phyloP scores from a whole-genome alignment of 2,888 invertebrate species.

The Automeris io region DNA sequence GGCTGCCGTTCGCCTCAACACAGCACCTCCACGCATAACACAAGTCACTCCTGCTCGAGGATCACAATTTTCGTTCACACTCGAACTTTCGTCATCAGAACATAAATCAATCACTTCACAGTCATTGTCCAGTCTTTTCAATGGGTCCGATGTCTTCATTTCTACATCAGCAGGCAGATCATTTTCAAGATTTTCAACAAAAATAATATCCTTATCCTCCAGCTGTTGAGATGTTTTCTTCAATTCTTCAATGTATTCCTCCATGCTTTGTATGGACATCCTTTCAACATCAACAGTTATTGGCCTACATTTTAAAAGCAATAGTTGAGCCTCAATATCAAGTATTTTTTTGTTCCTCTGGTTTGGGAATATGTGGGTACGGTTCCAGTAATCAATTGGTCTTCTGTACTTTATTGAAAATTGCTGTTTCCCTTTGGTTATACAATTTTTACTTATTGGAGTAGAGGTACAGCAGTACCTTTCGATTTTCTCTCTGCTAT shows the following conservation, averaged over 20 bases:
- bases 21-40: conserved; percentile 58
- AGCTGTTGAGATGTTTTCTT: conserved; percentile 21
- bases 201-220: conserved; percentile 61
- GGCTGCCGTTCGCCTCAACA: conserved; percentile 54
- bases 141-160: conserved; percentile 41
- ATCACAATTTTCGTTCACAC: conserved; percentile 64
- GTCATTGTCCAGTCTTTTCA: conserved; percentile 48
- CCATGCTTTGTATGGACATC: conserved; percentile 57
- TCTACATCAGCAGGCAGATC: conserved; percentile 42
- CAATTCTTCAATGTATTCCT: conserved; percentile 54
- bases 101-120: conserved; percentile 81
- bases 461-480: conserved; percentile 56
- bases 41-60: conserved; percentile 58
- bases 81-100: conserved; percentile 78
- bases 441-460: conserved; percentile 46
- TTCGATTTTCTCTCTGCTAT: conserved; percentile 58
- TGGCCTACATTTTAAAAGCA: conserved; percentile 69
- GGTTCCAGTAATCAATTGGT: conserved; percentile 67
- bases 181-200: conserved; percentile 54
- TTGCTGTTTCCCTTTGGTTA: conserved; percentile 53
- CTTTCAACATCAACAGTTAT: conserved; percentile 60
- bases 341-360: conserved; percentile 62
- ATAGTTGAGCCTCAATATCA: conserved; percentile 63
- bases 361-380: conserved; percentile 55
- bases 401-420: conserved; percentile 61